Evolutionary conservation across 2,113 vertebrate genomes (phyloP), one percentile per base, ranked within the genome.

Genomic region (Perca flavescens): DNA sequence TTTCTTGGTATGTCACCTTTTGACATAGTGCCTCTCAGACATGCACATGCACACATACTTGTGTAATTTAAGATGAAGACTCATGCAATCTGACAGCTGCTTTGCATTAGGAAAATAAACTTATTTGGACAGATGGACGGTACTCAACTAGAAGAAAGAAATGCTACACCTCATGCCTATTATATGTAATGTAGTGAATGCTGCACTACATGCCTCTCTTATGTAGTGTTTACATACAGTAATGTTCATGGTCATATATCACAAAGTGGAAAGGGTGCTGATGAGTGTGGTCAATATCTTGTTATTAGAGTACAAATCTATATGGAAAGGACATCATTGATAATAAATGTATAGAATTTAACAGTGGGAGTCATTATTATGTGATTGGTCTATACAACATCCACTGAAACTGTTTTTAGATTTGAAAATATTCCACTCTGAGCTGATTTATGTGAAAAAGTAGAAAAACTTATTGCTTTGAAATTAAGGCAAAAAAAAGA

Each of bases 1-100:
- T 99, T 98, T 90, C 95, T 99, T 84, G 97, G 97, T 99, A 89
- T 73, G 95, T 87, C 77, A n/a, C 75, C 25, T 49, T 11, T 50
- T 47, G 79, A 89, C 49, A 52, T 8, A 1, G 14, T 53, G 1
- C 12, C 46, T 34, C 62, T 22, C 68, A 21, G 40, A 11, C 40
- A 11, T 43, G 3, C 80, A 70, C 67, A 43, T 61, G 67, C 78
- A 34, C 63, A 61, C n/a, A 43, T 17, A 46, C 28, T 21, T 43
- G 60, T 43, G 74, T 60, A 43, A 72, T 62, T 62, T n/a, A 70
- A 43, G 53, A 65, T 21, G 50, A 79, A 14, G 47, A 16, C 12
- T 43, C 8, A 25, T 0, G 1, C 19, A 43, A 66, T 46, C 66
- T 56, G 53, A 60, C 52, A 54, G 47, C 40, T 1, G 49, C 28